These are phyloP conservation scores for Philereme vetulata DNA, from an alignment of 2,888 invertebrate genomes.

Conservation along the genomic window DNA sequence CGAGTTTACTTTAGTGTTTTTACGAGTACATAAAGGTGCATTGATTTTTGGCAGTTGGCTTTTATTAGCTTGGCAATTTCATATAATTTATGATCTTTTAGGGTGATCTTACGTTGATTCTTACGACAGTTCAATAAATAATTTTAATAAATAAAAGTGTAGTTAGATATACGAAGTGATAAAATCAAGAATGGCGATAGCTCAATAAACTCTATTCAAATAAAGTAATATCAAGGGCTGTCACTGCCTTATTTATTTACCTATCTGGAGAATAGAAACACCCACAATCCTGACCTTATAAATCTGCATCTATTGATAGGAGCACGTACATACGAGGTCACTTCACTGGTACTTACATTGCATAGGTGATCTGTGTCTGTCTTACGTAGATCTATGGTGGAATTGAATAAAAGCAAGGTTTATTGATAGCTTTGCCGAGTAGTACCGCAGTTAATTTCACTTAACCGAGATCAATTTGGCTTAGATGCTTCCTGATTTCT, in stretches of 20 bases:
- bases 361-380: slow-evolving; percentile 10
- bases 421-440: slow-evolving; percentile 58
- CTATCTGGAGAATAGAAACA: no score
- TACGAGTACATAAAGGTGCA: slow-evolving; percentile 2
- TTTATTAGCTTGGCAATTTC: slow-evolving; percentile 12
- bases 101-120: slow-evolving; percentile 14
- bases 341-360: no score
- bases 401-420: slow-evolving; percentile 48
- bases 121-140: slow-evolving; percentile 11
- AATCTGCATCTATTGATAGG: no score
- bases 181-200: no score
- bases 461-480: slow-evolving; percentile 57
- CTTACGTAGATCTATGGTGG: slow-evolving; percentile 23
- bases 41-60: slow-evolving; percentile 19
- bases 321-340: no score
- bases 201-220: no score
- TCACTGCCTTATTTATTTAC: no score
- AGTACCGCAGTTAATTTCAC: slow-evolving; percentile 66
- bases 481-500: slow-evolving; percentile 52
- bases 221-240: no score
- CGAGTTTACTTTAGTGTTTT: slow-evolving; percentile 13
- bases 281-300: no score
- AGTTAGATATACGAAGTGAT: no score
- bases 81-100: slow-evolving; percentile 16
- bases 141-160: no score